A percentile compares a stretch with the other conserved stretches of the same genome.
phyloP scores from a whole-genome alignment of 2,113 vertebrate species.

The Coracopsis vasa region DNA sequence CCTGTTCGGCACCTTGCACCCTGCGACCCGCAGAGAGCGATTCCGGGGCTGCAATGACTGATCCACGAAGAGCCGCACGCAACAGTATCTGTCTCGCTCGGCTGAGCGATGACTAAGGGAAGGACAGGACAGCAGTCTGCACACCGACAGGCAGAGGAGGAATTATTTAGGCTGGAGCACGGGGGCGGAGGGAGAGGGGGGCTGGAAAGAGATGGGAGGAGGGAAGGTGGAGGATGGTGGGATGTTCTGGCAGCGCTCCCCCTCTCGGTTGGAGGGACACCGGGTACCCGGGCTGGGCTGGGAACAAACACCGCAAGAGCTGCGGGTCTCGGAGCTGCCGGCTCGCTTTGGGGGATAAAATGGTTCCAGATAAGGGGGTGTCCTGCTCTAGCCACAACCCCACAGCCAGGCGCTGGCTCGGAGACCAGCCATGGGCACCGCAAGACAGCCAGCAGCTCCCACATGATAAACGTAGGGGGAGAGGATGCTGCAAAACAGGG shows the following conservation, averaged over 20 bases:
- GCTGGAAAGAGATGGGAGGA: background rate
- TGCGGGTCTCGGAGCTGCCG: background rate
- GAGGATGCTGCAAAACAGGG: background rate
- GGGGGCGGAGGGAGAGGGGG: background rate
- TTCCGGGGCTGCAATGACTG: conserved; percentile 2
- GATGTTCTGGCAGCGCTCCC: background rate
- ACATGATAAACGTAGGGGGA: background rate
- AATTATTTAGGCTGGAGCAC: conserved; percentile 25
- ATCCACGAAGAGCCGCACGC: background rate
- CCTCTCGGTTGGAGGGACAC: background rate
- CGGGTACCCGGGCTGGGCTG: rapidly evolving
- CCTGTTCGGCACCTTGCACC: rapidly evolving
- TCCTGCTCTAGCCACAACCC: background rate
- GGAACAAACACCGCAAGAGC: background rate
- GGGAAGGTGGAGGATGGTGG: conserved; percentile 8
- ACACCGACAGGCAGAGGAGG: conserved; percentile 49
- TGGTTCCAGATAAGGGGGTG: background rate
- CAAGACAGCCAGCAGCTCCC: background rate
- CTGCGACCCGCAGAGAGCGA: background rate
- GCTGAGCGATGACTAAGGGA: conserved; percentile 52
- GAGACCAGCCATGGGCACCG: background rate
- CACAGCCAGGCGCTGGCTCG: rapidly evolving
- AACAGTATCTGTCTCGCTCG: conserved; percentile 27
- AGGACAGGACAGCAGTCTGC: conserved; percentile 58
- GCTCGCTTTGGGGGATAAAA: background rate